Evolutionary conservation across 2,888 invertebrate genomes (phyloP).

Genomic region (Tanytarsus gracilentus): DNA sequence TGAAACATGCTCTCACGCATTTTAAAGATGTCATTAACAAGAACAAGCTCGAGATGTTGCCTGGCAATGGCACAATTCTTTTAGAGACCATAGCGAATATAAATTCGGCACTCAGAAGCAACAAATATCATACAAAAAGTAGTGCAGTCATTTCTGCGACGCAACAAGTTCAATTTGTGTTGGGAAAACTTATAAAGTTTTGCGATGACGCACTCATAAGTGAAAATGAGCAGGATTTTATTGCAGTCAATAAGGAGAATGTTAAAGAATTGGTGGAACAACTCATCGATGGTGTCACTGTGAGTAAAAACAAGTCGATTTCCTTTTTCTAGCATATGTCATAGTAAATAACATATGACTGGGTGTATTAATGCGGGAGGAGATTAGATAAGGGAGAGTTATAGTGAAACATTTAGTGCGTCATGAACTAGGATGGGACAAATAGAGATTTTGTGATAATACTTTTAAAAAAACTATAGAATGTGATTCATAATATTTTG

Average conservation of each 20-base stretch:
- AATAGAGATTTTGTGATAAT: no score
- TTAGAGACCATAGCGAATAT: conserved; percentile 24
- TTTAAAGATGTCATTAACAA: conserved; percentile 88
- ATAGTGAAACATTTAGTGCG: no score
- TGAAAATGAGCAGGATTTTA: conserved; percentile 48
- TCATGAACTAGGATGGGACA: no score
- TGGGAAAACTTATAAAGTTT: conserved; percentile 77
- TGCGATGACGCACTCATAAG: conserved; percentile 81
- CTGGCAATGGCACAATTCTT: conserved; percentile 62
- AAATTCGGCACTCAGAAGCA: conserved; percentile 39
- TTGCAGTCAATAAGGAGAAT: conserved; percentile 50
- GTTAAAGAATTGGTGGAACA: conserved; percentile 60
- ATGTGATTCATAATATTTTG: no score
- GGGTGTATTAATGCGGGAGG: no score
- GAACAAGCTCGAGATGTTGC: conserved; percentile 84
- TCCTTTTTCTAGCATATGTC: no score
- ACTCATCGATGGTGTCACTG: conserved; percentile 64
- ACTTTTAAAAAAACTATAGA: no score
- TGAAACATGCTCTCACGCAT: conserved; percentile 71
- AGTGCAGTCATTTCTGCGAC: conserved; percentile 55
- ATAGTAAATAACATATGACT: no score
- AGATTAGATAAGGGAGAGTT: no score
- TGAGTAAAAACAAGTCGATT: conserved; percentile 34
- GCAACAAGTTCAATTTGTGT: conserved; percentile 74
- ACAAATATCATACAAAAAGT: conserved; percentile 42